Base-by-base conservation (phyloP, 2,113 vertebrate genomes). In the Polypterus bichir region DNA sequence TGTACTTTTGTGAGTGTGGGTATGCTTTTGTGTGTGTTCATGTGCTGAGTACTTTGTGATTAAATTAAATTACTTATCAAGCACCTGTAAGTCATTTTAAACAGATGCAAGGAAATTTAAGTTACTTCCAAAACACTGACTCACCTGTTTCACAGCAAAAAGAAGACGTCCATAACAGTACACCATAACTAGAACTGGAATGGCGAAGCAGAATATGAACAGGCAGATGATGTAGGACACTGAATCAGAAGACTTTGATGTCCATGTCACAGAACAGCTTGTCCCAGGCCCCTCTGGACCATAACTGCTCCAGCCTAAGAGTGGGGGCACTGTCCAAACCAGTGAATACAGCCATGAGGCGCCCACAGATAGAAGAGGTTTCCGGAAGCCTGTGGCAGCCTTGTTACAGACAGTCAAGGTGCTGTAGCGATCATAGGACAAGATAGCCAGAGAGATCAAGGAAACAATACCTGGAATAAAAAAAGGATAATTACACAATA, bases 221-320 rank as follows among this genome's bases (percentile, higher is more conserved):
- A 94, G 88, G 63, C 89, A 91, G 79, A 91, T 81, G 77, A 91
- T 88, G 65, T 92, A 93, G 65, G 90, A 83, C 0, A 82, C 83
- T 0, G 89, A 90, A 72, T 87, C 62, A 0, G 70, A 47, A 0
- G 87, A 80, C 47, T 74, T 79, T 0, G 85, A 75, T 1, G 82
- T 89, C 91, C 91, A 93, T 9, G 83, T 85, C 3, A 92, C 89
- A 0, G 89, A 93, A 63, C 92, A 94, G 67, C 88, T 92, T 4
- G 88, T 92, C 48, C 89, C 89, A 0, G 89, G 87, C 0, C 89
- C 89, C 69, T 94, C 90, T 48, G 86, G 7, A 3, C 79, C 87
- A 0, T 93, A 93, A 67, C 89, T 89, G 73, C 89, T 91, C 91
- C 92, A 94, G 1, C 90, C 90, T 3, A 94, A 59, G 44, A 93